Percentiles rank a stretch among this genome's conserved stretches.
These are phyloP conservation scores for Sesia bembeciformis DNA, from an alignment of 2,888 invertebrate genomes.

Conservation along the genomic window DNA sequence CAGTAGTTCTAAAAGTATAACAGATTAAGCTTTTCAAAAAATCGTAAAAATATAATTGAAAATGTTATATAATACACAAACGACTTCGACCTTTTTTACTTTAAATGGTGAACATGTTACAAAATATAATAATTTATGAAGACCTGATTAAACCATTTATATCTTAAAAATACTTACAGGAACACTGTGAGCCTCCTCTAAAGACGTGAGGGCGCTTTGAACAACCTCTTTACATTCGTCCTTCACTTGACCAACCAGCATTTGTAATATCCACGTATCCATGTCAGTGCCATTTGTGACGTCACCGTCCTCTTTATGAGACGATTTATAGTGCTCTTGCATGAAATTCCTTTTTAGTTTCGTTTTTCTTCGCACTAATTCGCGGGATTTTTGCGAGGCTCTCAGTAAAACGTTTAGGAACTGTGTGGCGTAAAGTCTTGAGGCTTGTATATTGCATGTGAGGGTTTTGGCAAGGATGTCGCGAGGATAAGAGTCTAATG, in stretches of 20 bases:
- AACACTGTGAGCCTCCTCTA: conserved; percentile 95
- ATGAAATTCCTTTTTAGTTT: conserved; percentile 50
- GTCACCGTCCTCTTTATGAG: conserved; percentile 36
- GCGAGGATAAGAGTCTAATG: conserved; percentile 80
- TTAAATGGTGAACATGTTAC: too few relatives aligned
- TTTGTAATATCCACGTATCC: conserved; percentile 89
- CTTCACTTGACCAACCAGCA: conserved; percentile 88
- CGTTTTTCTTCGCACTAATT: conserved; percentile 53
- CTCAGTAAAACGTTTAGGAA: conserved; percentile 91
- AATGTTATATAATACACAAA: too few relatives aligned
- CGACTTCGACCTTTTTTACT: too few relatives aligned
- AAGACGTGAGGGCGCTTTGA: conserved; percentile 84
- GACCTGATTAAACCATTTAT: too few relatives aligned
- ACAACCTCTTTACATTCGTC: conserved; percentile 88
- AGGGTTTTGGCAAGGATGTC: conserved; percentile 77
- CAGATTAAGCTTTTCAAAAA: too few relatives aligned
- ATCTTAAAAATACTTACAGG: conserved; percentile 70
- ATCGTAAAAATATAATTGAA: too few relatives aligned
- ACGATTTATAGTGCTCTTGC: conserved; percentile 37
- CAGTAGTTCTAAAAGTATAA: too few relatives aligned
- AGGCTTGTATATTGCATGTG: conserved; percentile 72
- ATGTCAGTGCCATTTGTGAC: conserved; percentile 71
- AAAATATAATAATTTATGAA: too few relatives aligned
- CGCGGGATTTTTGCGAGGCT: conserved; percentile 72
- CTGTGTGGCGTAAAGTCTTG: conserved; percentile 89